Evolutionary conservation across 2,888 invertebrate species (phyloP).

Genomic region (Dryobota labecula): DNA sequence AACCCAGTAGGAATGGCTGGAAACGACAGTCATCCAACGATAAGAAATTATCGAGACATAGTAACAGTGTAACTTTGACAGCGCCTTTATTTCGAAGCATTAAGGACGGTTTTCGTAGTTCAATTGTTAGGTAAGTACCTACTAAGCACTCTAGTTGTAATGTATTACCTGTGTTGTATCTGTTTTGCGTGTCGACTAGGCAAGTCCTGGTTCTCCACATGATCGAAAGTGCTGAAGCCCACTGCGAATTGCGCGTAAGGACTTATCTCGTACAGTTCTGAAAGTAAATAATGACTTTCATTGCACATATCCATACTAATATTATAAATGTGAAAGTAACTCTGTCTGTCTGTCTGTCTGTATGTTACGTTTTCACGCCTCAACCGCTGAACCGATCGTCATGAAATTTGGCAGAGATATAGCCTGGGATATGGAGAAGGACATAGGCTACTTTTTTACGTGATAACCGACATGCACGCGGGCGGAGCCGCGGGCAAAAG

Average conservation of each 20-base stretch:
- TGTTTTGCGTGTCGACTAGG: slow-evolving; percentile 82
- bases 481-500: too few relatives aligned
- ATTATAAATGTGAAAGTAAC: too few relatives aligned
- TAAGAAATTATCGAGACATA: too few relatives aligned
- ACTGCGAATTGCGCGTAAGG: slow-evolving; percentile 89
- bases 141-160: background rate
- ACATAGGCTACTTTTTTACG: too few relatives aligned
- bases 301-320: background rate
- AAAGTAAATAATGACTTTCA: slow-evolving; percentile 53
- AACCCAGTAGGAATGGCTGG: background rate
- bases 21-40: background rate
- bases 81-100: background rate
- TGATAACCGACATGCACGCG: too few relatives aligned
- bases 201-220: slow-evolving; percentile 87
- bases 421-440: too few relatives aligned
- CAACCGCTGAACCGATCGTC: too few relatives aligned
- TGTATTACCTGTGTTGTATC: slow-evolving; percentile 84
- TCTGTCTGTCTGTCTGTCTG: too few relatives aligned
- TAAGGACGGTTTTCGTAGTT: background rate
- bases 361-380: too few relatives aligned
- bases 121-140: background rate
- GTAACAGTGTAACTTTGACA: background rate
- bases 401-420: too few relatives aligned
- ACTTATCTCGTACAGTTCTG: slow-evolving; percentile 89
- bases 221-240: slow-evolving; percentile 88